Evolutionary conservation across 2,888 invertebrate genomes (phyloP).

Genomic region (Neuroscelio doddi): DNA sequence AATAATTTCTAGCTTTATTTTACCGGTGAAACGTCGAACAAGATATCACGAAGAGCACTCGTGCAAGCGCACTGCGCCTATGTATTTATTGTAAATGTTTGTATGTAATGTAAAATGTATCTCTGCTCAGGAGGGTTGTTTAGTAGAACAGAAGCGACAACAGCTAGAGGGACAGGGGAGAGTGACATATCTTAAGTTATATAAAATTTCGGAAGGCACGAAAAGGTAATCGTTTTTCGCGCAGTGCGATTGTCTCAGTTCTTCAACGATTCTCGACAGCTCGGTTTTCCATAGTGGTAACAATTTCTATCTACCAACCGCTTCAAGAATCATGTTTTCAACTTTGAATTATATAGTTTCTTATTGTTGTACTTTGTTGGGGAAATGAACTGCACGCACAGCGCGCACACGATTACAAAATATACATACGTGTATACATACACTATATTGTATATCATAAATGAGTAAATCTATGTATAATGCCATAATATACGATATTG

Average conservation of each 20-base stretch:
- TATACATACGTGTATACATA: constrained; percentile 64
- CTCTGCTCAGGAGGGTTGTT: constrained; percentile 62
- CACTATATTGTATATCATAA: constrained; percentile 58
- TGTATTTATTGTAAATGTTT: constrained; percentile 71
- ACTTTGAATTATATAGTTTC: too few species aligned
- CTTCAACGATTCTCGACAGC: too few species aligned
- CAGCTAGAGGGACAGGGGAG: constrained; percentile 41
- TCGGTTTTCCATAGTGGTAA: too few species aligned
- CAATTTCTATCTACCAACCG: too few species aligned
- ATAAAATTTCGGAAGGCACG: constrained; percentile 39
- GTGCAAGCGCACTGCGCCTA: constrained; percentile 34
- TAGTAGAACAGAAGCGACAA: constrained; percentile 29
- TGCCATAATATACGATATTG: constrained; percentile 66
- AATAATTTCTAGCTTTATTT: too few species aligned
- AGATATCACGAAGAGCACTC: constrained; percentile 19
- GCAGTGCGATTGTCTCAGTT: constrained; percentile 30
- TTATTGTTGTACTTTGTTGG: constrained; percentile 4
- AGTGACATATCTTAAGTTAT: constrained; percentile 69
- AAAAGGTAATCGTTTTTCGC: constrained; percentile 32
- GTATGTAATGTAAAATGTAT: constrained; percentile 69
- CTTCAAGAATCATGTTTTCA: too few species aligned
- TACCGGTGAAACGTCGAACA: constrained; percentile 35
- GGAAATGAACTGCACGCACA: constrained; percentile 39
- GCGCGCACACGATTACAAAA: constrained; percentile 54
- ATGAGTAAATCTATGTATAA: constrained; percentile 66